These are phyloP conservation scores for Meloe dianella DNA, from an alignment of 2,888 invertebrate genomes.

Conservation along the genomic window DNA sequence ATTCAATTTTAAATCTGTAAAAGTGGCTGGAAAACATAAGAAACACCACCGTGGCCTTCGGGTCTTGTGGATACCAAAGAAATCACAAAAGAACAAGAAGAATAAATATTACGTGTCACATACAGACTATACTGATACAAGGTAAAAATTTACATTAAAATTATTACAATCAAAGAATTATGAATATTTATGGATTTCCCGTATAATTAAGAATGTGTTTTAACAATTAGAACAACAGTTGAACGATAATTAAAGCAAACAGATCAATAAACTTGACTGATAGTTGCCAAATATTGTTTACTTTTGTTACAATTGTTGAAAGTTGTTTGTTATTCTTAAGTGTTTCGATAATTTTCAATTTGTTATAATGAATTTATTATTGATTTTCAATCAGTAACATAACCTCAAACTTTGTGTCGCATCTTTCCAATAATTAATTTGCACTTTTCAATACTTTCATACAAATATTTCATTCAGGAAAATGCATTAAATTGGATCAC, in stretches of 20 bases:
- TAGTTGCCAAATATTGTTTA: background rate
- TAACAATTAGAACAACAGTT: background rate
- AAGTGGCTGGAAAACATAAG: slow-evolving; percentile 37
- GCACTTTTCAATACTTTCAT: background rate
- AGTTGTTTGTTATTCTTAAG: background rate
- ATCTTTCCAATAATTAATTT: too few relatives aligned
- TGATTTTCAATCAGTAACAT: background rate
- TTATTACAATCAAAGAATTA: background rate
- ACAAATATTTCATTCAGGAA: too few relatives aligned
- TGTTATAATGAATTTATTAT: background rate
- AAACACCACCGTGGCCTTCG: slow-evolving; percentile 33
- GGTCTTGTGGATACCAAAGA: slow-evolving; percentile 32
- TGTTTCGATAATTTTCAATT: background rate
- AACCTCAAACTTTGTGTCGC: too few relatives aligned
- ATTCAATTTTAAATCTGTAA: slow-evolving; percentile 17
- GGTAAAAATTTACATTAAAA: slow-evolving; percentile 19
- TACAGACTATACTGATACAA: slow-evolving; percentile 22
- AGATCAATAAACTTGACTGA: background rate
- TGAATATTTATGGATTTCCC: background rate
- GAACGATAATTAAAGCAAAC: background rate
- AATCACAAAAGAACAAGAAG: slow-evolving; percentile 29
- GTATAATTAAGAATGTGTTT: background rate
- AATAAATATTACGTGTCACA: slow-evolving; percentile 35
- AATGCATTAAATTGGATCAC: too few relatives aligned
- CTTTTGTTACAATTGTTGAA: background rate